Conservation (phyloP, 2,888 invertebrate species). For the Zhuqinia jingwanae region DNA sequence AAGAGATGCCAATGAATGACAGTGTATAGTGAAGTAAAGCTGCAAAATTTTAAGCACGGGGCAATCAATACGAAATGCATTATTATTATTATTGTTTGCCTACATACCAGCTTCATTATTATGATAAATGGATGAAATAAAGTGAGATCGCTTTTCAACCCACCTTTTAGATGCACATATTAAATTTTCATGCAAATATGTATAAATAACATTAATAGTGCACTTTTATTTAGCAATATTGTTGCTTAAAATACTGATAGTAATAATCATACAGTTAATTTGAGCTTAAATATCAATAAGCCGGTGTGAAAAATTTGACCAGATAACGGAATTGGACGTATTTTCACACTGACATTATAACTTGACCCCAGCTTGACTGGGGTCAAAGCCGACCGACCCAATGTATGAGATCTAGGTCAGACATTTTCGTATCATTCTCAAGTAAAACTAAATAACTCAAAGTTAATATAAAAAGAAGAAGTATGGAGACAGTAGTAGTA, state of each 20-base stretch:
- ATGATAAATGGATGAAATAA: no score
- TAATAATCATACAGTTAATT: not conserved
- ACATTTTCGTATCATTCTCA: not conserved
- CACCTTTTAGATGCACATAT: no score
- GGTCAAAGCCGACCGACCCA: conserved; percentile 50
- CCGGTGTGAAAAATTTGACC: not conserved
- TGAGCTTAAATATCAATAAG: not conserved
- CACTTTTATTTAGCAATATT: no score
- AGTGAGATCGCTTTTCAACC: no score
- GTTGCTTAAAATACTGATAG: not conserved
- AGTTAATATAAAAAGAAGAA: no score
- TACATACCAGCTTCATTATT: no score
- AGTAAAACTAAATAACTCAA: not conserved
- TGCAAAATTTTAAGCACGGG: not conserved
- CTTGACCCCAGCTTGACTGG: conserved; percentile 30
- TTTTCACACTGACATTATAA: conserved; percentile 42
- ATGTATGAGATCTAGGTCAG: conserved; percentile 54
- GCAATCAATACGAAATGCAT: no score
- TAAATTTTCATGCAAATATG: no score
- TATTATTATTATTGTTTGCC: no score
- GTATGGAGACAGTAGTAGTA: no score
- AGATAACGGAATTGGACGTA: conserved; percentile 22
- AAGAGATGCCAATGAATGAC: not conserved
- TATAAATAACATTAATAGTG: no score
- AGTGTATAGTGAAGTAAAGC: not conserved